Evolutionary conservation across 2,888 invertebrate species (phyloP), one percentile per base, ranked within the genome.

Genomic region (Corbicula japonica): DNA sequence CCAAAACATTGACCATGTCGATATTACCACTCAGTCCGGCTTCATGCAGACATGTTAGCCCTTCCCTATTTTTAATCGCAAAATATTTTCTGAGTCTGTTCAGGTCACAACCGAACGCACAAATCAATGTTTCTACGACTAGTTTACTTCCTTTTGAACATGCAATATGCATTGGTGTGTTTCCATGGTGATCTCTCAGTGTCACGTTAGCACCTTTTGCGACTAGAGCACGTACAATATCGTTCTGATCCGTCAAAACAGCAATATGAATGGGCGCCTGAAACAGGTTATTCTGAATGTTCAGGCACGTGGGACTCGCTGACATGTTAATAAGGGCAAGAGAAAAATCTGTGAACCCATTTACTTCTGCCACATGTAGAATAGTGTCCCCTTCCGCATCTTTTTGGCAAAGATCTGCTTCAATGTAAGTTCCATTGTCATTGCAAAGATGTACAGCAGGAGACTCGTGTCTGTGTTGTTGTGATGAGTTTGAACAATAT

Each of bases 371-470:
- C n/a, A 75, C 68, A 60, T 85, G 79, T 4, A 85, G 30, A 10
- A 85, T 48, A 0, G 83, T 85, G 34, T 87, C 86, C 1, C 85
- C 86, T 52, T 87, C 86, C 34, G 65, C 65, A 38, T 87, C 86
- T 60, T 58, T 68, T 32, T 72, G 69, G 12, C 23, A 34, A 12
- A 78, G 41, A 35, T 63, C 75, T 21, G 68, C 34, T 35, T 72
- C 78, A 21, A 70, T 21, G 1, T 35, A n/a, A n/a, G n/a, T n/a
- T n/a, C n/a, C n/a, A n/a, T n/a, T n/a, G n/a, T n/a, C n/a, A n/a
- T n/a, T n/a, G n/a, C n/a, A n/a, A n/a, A n/a, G n/a, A n/a, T n/a
- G n/a, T n/a, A n/a, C n/a, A n/a, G n/a, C 32, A n/a, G 12, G 4
- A n/a, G 34, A 35, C 34, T 50, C 50, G 4, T 50, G 50, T 21